These are phyloP conservation scores for Drosophila malerkotliana DNA, from an alignment of 1,140 invertebrate species.

Conservation along the genomic window DNA sequence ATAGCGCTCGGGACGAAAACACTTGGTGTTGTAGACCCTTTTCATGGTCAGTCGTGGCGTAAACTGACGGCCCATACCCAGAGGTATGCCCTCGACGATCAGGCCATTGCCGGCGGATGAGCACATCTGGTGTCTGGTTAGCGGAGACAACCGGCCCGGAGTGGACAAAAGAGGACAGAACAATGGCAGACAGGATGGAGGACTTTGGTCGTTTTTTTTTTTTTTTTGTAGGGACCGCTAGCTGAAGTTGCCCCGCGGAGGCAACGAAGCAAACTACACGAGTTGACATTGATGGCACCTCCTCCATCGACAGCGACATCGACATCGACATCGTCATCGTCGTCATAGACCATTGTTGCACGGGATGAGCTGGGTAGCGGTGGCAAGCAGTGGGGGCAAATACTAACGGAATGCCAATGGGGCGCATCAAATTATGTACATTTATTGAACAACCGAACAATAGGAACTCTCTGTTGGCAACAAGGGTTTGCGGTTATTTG, in stretches of 20 bases:
- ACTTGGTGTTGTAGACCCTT: slow-evolving; percentile 59
- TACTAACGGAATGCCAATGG: not conserved
- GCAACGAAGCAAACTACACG: slow-evolving; percentile 61
- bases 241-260: slow-evolving; percentile 49
- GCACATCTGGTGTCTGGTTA: slow-evolving; percentile 13
- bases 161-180: not conserved
- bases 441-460: slow-evolving; percentile 64
- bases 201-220: not conserved
- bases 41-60: slow-evolving; percentile 61
- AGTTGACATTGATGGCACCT: slow-evolving; percentile 61
- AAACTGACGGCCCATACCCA: slow-evolving; percentile 55
- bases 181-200: not conserved
- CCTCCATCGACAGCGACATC: slow-evolving; percentile 11
- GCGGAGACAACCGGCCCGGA: not conserved
- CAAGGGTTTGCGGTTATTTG: slow-evolving; percentile 74
- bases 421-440: slow-evolving; percentile 68
- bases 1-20: slow-evolving; percentile 63
- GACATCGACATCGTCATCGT: not conserved
- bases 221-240: slow-evolving; percentile 6
- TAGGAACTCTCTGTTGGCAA: slow-evolving; percentile 60
- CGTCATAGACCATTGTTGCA: slow-evolving; percentile 19
- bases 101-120: slow-evolving; percentile 22
- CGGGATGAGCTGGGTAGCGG: slow-evolving; percentile 1
- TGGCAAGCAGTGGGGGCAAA: too few species aligned
- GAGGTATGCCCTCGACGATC: slow-evolving; percentile 44